Evolutionary conservation across 2,888 invertebrate genomes (phyloP), one percentile per base, ranked within the genome.

Genomic region (Hirtodrosophila trivittata): DNA sequence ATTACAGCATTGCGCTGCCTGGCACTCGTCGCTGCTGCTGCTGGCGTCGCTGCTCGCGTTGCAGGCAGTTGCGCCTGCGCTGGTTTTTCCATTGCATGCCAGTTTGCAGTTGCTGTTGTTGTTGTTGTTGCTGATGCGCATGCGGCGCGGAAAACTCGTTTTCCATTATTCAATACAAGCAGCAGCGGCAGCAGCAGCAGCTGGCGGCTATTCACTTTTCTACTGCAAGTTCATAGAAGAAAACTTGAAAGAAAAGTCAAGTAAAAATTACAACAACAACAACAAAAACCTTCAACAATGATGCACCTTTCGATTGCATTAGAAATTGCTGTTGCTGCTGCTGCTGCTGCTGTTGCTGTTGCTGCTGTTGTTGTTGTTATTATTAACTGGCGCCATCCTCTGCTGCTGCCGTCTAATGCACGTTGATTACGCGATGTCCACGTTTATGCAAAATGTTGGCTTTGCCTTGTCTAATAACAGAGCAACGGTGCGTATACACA

Each of bases 91-190:
- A 77, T 72, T 45, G 66, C 70, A 75, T 70, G 75, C 72, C 60
- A 51, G 73, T 64, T 72, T 72, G 59, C 55, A 59, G 43, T 55
- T 55, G 38, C 30, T 13, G 35, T 25, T 35, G 37, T 49, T 52
- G 47, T 45, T 58, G 37, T 41, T 64, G 65, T 56, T 67, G 63
- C 56, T 77, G 77, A 75, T 73, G 71, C 71, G 81, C 83, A 75
- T 67, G 77, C 73, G 72, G 73, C 62, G 75, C 72, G 85, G 75
- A 85, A 80, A 86, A 86, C 86, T 81, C 59, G 86, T 86, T 86
- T 86, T 77, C 56, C 81, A 81, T 86, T 86, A 86, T 71, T 86
- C 85, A 86, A 86, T 83, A 73, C 75, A 57, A 69, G 66, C 76
- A 65, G 59, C 72, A 38, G 49, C 59, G 13, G 41, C 47, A 30